Base-by-base conservation (phyloP, 2,888 invertebrate species). In the Xanthorhoe designata region DNA sequence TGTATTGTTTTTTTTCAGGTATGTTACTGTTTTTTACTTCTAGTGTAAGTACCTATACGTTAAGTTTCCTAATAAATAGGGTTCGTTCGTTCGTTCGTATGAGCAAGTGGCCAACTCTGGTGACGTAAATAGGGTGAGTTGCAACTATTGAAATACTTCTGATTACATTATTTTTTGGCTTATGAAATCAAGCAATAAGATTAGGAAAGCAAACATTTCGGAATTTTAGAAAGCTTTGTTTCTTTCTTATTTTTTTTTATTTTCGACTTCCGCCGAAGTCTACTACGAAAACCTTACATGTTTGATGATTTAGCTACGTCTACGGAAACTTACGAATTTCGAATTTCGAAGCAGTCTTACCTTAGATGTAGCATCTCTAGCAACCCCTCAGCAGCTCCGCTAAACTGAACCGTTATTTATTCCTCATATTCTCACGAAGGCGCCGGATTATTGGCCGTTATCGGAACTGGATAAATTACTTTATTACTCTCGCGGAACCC, bases 381-480 rank as follows among this genome's bases (percentile, higher is more conserved):
- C 49, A 38, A 29, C 54, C 58, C 58, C 56, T 53, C 63, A 64
- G 19, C 35, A 62, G 56, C 62, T 50, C 62, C 62, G 54, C 66
- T 66, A 63, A 63, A 66, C 62, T 55, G 58, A 62, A 66, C 73
- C 71, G 76, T 78, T 83, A 82, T 86, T 86, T 86, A 85, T 82
- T 81, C 81, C 78, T 83, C 81, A 87, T 85, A 84, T 77, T 75
- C 64, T 71, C 60, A 59, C 64, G 64, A 52, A 69, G 75, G 80
- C 79, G 76, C 74, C 73, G 86, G 90, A 90, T 91, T 90, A 91
- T 90, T 89, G 84, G 81, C 86, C 84, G 87, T 88, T 91, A 91
- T 91, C 91, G 89, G 83, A 83, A 89, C 84, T 88, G 89, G 89
- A 89, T 91, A 91, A 90, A 91, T 91, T 89, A 89, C 90, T 91